Conservation (phyloP, 1,140 invertebrate species). For the Ooceraea biroi region DNA sequence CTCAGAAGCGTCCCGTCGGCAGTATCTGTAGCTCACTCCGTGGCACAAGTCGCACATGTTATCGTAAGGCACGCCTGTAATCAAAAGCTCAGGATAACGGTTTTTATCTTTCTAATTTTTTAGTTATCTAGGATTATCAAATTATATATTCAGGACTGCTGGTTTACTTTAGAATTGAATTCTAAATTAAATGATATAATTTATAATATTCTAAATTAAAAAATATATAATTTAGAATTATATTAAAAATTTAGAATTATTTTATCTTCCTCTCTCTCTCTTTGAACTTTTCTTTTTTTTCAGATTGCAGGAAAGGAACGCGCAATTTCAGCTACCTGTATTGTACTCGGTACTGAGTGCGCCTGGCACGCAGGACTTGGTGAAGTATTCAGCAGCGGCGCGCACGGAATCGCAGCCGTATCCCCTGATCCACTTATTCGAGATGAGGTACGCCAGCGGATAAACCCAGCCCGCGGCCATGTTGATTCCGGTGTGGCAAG, state of each 20-base stretch:
- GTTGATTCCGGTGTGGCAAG: conserved; percentile 96
- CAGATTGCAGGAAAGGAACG: not conserved
- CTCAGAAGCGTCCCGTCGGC: conserved; percentile 94
- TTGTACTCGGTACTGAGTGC: conserved; percentile 95
- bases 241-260: too few relatives aligned
- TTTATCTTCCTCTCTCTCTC: not conserved
- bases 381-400: conserved; percentile 97
- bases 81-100: not conserved
- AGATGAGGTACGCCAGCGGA: conserved; percentile 96
- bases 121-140: too few relatives aligned
- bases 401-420: conserved; percentile 96
- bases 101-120: too few relatives aligned
- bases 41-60: conserved; percentile 98
- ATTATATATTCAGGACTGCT: not conserved
- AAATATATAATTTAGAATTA: not conserved
- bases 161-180: not conserved
- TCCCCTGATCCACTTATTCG: conserved; percentile 96
- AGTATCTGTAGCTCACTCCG: conserved; percentile 93
- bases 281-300: not conserved
- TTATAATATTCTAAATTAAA: too few relatives aligned
- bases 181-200: too few relatives aligned
- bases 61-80: conserved; percentile 91
- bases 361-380: conserved; percentile 96
- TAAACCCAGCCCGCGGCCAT: conserved; percentile 98
- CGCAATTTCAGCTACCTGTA: conserved; percentile 77